Base-by-base conservation (phyloP, 2,113 vertebrate genomes). In the Castor canadensis region DNA sequence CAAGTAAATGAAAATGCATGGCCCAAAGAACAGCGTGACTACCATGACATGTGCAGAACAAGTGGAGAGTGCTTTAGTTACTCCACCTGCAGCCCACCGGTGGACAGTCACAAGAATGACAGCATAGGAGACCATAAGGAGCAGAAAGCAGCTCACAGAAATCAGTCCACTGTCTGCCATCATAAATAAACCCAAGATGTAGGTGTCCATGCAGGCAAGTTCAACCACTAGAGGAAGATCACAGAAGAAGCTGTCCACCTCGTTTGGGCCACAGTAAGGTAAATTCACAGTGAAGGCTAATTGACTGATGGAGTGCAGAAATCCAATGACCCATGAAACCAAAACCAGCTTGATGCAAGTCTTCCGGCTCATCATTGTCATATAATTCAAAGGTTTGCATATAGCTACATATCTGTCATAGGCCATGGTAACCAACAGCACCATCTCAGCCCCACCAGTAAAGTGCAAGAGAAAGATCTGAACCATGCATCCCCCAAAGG, bases 391-490 rank as follows among this genome's bases (percentile, higher is more conserved):
- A 1, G 95, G 96, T 58, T 96, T 96, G 38, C 96, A 96, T 81
- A 97, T 96, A 52, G 97, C 96, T n/a, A 94, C 96, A 16, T 96
- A 97, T 66, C 93, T 96, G 71, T 97, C 96, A 95, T 97, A 97
- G 60, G 97, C 95, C 96, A 96, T 96, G 32, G 90, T 80, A 40
- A 95, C 96, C 24, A 97, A 66, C 45, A 97, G 47, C 47, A 97
- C 92, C 94, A 96, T 97, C 82, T 97, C 96, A 58, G 95, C 64
- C 64, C 92, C 94, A 49, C 94, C 95, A 75, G 84, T 62, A 56
- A 97, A 94, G 62, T 97, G 95, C n/a, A 97, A 75, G 71, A 97
- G 95, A 40, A 97, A 97, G 20, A 97, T 97, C 0, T 97, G 95
- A 79, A 87, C 72, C 87, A 97, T 96, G 73, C 92, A 97, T 28